Percentiles rank a stretch among this genome's conserved stretches.
These are phyloP conservation scores for Megamerina dolium DNA, from an alignment of 2,888 invertebrate species.

Conservation along the genomic window DNA sequence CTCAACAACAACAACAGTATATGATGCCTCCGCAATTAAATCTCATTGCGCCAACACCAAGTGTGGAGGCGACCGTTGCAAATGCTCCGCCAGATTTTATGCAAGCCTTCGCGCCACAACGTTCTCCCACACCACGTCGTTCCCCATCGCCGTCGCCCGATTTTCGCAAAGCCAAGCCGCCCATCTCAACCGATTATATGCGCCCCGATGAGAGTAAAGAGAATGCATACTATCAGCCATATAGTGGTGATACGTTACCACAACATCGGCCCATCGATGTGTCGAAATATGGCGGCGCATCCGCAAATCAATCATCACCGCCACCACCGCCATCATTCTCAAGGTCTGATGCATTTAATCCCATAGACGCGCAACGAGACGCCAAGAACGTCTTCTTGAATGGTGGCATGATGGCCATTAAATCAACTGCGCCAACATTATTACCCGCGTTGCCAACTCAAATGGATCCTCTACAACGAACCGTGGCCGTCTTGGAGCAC, in stretches of 20 bases:
- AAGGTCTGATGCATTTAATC: background rate
- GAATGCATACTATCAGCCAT: slow-evolving; percentile 11
- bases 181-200: slow-evolving; percentile 39
- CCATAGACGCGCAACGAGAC: background rate
- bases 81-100: slow-evolving; percentile 29
- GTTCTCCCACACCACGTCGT: slow-evolving; percentile 21
- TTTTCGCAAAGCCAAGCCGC: slow-evolving; percentile 36
- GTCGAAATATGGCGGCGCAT: slow-evolving; percentile 29
- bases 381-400: too few species aligned
- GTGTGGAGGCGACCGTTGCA: slow-evolving; percentile 20
- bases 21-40: slow-evolving; percentile 26
- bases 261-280: slow-evolving; percentile 44
- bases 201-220: slow-evolving; percentile 36
- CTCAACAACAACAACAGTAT: slow-evolving; percentile 16
- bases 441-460: background rate
- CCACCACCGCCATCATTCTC: slow-evolving; percentile 6
- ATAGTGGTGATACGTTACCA: slow-evolving; percentile 26
- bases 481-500: slow-evolving; percentile 34
- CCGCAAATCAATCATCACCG: slow-evolving; percentile 21
- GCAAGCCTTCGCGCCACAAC: slow-evolving; percentile 6
- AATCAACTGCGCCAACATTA: slow-evolving; percentile 5
- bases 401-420: background rate
- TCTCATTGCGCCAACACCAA: slow-evolving; percentile 40
- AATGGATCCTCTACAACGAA: slow-evolving; percentile 27
- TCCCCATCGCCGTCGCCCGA: slow-evolving; percentile 29